Evolutionary conservation across 2,888 invertebrate genomes (phyloP), one percentile per base, ranked within the genome.

Genomic region (Drosophila hawaiiensis): DNA sequence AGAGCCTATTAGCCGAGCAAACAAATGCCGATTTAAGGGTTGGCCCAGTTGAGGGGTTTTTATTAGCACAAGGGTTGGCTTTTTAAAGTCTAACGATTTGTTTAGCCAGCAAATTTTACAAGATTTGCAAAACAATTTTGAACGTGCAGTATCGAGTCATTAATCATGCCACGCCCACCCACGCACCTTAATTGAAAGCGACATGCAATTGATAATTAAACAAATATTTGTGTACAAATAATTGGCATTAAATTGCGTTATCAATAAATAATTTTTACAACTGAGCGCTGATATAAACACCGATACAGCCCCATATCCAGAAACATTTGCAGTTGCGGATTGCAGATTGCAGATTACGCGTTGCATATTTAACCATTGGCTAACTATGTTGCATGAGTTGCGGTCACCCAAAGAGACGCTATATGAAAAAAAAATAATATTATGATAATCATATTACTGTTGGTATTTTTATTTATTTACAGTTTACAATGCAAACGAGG

Each of bases 211-310:
- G 88, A 87, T 83, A 85, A 87, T 89, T 83, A 78, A 80, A 75
- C 74, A 89, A 89, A 87, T 89, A 89, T 91, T 91, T 84, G 84
- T 83, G 84, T 84, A 90, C 87, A 89, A 92, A 91, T 91, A 92
- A 91, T 90, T 90, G 91, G 78, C 86, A 85, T 92, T 92, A 92
- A 92, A 92, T 91, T 91, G 84, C 91, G 89, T 89, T 92, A 92
- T 91, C 92, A 83, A 89, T 89, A 89, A 84, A 83, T 89, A 87
- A 91, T 91, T 91, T 91, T 86, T 87, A 90, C 87, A 91, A 91
- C 81, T 82, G 83, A 81, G 77, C 90, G 84, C 73, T 81, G 76
- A 75, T 75, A 78, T 53, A 68, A 56, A 68, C 43, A 68, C 58
- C 50, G 25, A 49, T 50, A 67, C 49, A 61, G 29, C 7, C 29